A percentile compares a stretch with the other conserved stretches of the same genome.
phyloP scores from a whole-genome alignment of 2,113 vertebrate species.

The Apteryx owenii region DNA sequence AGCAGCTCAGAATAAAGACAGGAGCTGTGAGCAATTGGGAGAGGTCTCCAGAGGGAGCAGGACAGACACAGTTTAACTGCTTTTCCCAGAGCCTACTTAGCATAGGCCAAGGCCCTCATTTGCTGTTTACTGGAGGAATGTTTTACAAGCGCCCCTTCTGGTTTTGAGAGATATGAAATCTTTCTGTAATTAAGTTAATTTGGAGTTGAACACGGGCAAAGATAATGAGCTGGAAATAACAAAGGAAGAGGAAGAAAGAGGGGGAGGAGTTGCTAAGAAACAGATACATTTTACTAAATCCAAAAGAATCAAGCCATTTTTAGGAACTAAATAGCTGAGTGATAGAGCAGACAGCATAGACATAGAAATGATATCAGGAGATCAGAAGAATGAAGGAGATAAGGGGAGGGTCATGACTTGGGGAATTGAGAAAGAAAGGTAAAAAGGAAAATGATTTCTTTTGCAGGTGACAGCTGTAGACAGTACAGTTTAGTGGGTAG shows the following conservation, averaged over 20 bases:
- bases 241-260: slow-evolving; percentile 44
- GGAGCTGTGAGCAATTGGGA: neutral
- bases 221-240: slow-evolving; percentile 66
- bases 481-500: neutral
- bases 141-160: slow-evolving; percentile 54
- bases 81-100: neutral
- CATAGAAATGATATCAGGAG: neutral
- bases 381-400: neutral
- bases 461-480: neutral
- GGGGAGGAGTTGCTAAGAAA: slow-evolving; percentile 60
- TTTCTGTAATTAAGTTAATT: slow-evolving; percentile 68
- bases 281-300: neutral
- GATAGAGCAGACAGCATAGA: neutral
- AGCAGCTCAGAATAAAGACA: neutral
- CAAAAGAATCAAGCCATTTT: neutral
- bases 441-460: neutral
- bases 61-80: neutral
- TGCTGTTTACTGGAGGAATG: slow-evolving; percentile 29
- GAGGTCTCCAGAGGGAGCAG: neutral
- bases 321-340: neutral
- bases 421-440: neutral
- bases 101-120: neutral
- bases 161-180: slow-evolving; percentile 66
- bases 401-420: neutral
- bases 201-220: slow-evolving; percentile 49